A percentile compares a stretch with the other conserved stretches of the same genome.
Conservation (phyloP, 2,888 invertebrate species). For the Ormyrus labotus region DNA sequence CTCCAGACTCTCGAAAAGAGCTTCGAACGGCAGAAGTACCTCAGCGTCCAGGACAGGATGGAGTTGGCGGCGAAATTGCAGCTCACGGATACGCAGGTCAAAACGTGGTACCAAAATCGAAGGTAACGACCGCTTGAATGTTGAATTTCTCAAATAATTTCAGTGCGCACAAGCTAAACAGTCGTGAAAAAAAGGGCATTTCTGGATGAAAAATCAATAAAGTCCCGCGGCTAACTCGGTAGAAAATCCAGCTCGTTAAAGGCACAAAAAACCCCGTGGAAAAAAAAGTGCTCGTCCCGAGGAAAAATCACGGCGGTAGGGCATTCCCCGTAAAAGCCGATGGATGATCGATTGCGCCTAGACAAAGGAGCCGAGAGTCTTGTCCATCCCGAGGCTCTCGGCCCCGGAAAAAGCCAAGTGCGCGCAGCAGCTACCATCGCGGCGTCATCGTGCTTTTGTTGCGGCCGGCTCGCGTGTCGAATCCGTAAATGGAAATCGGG, state of each 20-base stretch:
- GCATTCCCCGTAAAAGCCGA: conserved; percentile 1
- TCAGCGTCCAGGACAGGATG: conserved; percentile 98
- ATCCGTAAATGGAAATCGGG: conserved; percentile 73
- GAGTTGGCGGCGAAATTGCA: conserved; percentile 97
- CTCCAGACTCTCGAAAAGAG: conserved; percentile 96
- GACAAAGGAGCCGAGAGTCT: conserved; percentile 22
- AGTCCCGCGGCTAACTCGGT: not conserved
- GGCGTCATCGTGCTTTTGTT: conserved; percentile 31
- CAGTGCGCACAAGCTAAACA: too few relatives aligned
- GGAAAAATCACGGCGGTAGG: conserved; percentile 17
- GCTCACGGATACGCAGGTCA: conserved; percentile 98
- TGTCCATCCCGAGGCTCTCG: not conserved
- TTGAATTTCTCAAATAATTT: too few relatives aligned
- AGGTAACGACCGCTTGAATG: conserved; percentile 80
- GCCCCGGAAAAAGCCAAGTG: not conserved
- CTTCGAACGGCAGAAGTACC: conserved; percentile 97
- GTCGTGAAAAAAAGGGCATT: too few relatives aligned
- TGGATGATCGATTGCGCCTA: conserved; percentile 51
- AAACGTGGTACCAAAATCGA: conserved; percentile 99
- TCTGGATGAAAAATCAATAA: not conserved
- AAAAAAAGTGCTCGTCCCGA: not conserved
- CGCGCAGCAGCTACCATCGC: not conserved
- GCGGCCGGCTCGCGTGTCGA: conserved; percentile 64
- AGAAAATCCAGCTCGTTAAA: too few relatives aligned
- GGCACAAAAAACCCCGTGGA: not conserved